Evolutionary conservation across 2,797 vertebrate genomes (phyloP), one percentile per base, ranked within the genome.

Genomic region (Lithobates pipiens): DNA sequence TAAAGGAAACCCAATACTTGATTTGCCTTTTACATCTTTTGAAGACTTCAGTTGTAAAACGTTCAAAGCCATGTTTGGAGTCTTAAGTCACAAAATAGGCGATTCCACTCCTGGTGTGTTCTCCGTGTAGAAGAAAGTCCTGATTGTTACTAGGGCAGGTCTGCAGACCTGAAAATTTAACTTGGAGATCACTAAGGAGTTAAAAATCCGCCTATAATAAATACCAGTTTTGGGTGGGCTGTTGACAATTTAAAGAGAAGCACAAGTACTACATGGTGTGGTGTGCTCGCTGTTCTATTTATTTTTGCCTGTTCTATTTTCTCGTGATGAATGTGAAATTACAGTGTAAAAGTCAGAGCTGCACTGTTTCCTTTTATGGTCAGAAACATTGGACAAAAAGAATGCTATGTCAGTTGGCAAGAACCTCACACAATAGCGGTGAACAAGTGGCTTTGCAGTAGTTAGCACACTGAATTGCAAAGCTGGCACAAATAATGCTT

Each of bases 341-440:
- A 1, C 54, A 69, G 10, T 0, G 69, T 70, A 46, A 39, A 0
- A 18, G 67, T 42, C 10, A 44, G 2, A 5, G 78, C 84, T 25
- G 57, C 32, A 9, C 63, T 25, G 71, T 71, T 82, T 84, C 87
- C 78, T 29, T 73, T 78, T 78, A 71, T 27, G 23, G 76, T 63
- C 76, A 50, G 10, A 65, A 39, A 70, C 42, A 0, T 0, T 69
- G 46, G 80, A 84, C 34, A 84, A 71, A 85, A 72, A 21, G 63
- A 89, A 85, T 23, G 57, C 80, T 27, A 83, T 76, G 86, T 81
- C 65, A 29, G 83, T 78, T 81, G 88, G 88, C 87, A 89, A 65
- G 39, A 2, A 0, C 75, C 0, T 27, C 29, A 10, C 71, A 83
- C 75, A 83, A 75, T 86, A 83, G 73, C 80, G 54, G 13, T 5